Base-by-base conservation (phyloP, 1,140 invertebrate genomes). In the Drosophila micromelanica region DNA sequence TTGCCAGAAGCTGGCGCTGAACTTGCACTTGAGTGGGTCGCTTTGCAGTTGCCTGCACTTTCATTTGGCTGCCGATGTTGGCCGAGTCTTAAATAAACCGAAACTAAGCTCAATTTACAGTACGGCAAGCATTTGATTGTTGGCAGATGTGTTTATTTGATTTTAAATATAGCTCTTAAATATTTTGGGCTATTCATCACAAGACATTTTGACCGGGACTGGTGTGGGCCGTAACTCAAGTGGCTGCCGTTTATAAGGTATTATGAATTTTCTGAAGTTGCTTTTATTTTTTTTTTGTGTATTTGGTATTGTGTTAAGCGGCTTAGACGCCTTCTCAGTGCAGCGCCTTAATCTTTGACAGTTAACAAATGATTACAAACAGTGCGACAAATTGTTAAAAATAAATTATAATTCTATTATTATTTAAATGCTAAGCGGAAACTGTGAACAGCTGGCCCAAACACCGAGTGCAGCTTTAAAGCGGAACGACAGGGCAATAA, bases 301-400 rank as follows among this genome's bases (percentile, higher is more conserved):
- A 23, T 23, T 23, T 23, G 20, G 20, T 23, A 23, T 23, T 23
- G 20, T 23, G 20, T 32, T 89, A 86, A 86, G 84, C 84, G 84
- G 82, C 84, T 86, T 86, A 79, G 73, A 87, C 82, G 82, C 82
- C 84, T 82, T 57, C 68, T 35, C 20, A 17, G 15, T 56, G 51
- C 67, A 70, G 70, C 60, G 61, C 52, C 60, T 57, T 52, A 70
- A 70, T 60, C 51, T 61, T 30, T 73, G 76, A 80, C 84, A 89
- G 85, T 90, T 89, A 84, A 89, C 84, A 89, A 89, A 89, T 89
- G 84, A 89, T 89, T 89, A 89, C 85, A 89, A 84, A 82, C 72
- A 82, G 73, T 84, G 73, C 80, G 84, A 89, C 84, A 89, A 89
- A 89, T 89, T 89, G 85, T 74, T 80, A 72, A 84, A 80, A 80